Percentiles rank a stretch among this genome's conserved stretches.
Evolutionary conservation across 2,797 vertebrate species (phyloP).

Genomic region (Rhinogobio ventralis): DNA sequence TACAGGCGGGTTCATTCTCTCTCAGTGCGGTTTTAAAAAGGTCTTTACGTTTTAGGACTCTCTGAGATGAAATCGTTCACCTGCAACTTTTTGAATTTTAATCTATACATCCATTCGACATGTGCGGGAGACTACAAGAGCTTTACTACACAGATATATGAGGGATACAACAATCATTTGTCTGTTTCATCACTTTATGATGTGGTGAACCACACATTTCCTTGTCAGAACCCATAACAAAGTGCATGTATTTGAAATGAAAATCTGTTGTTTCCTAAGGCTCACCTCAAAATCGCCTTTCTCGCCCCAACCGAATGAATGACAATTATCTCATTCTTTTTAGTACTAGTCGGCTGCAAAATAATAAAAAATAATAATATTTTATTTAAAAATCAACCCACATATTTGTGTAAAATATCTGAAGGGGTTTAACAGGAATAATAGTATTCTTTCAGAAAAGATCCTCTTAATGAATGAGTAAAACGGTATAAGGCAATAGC

Average conservation of each 20-base stretch:
- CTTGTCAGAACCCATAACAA: conserved; percentile 43
- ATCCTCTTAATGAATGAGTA: not conserved
- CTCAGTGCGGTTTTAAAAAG: conserved; percentile 24
- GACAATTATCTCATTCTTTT: not conserved
- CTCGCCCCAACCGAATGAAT: not conserved
- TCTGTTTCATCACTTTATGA: conserved; percentile 20
- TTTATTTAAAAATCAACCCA: not conserved
- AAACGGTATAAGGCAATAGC: conserved; percentile 25
- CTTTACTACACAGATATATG: conserved; percentile 19
- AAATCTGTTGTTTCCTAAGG: conserved; percentile 35
- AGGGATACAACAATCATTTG: conserved; percentile 25
- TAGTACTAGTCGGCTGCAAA: conserved; percentile 10
- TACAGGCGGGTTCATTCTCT: conserved; percentile 45
- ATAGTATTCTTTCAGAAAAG: not conserved
- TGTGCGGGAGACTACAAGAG: conserved; percentile 22
- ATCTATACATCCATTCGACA: conserved; percentile 31
- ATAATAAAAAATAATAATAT: not conserved
- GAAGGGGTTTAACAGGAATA: not conserved
- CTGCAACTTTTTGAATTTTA: not conserved
- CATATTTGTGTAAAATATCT: conserved; percentile 4
- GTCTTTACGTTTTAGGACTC: conserved; percentile 8
- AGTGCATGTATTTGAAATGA: conserved; percentile 32
- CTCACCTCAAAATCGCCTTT: conserved; percentile 19
- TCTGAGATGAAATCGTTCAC: conserved; percentile 7
- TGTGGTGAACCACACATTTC: conserved; percentile 28